Base-by-base conservation (phyloP, 2,888 invertebrate species). In the Drosophila mimetica region DNA sequence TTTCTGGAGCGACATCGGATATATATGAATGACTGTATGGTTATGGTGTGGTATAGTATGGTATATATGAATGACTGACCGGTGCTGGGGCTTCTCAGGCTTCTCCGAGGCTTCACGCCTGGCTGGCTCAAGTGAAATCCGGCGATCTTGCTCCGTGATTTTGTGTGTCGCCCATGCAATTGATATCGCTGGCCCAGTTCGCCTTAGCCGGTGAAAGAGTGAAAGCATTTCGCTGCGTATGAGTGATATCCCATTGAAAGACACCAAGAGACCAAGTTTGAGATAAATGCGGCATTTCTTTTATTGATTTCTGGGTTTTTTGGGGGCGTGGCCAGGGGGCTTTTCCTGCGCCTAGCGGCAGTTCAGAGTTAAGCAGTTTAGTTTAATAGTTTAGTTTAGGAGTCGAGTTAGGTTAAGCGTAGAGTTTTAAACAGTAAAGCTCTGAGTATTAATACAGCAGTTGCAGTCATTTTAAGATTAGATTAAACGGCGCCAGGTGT, bases 161-260 rank as follows among this genome's bases (percentile, higher is more conserved):
- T 89, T 75, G 80, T 85, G 73, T 85, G 85, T 89, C 88, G 88
- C 86, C 86, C 86, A 86, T 86, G 89, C 89, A 86, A 84, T 75
- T 86, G 85, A 87, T 86, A 88, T 88, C 71, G 61, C 74, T 85
- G 86, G 83, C 85, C 85, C 64, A 80, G 70, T 89, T 85, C 63
- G 74, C 80, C 86, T 64, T 72, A 76, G 65, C 71, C 77, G 78
- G 89, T 84, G 89, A 89, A 85, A 79, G 83, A 84, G 84, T 88
- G 84, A 84, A 84, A 84, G 89, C 84, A 89, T 74, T 84, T 82
- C 72, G 60, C 71, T 74, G 79, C 89, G 89, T 79, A 87, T 84
- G 79, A 66, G 76, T 70, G 78, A 88, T 78, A 58, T 63, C 25
- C 28, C 13, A 25, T n/a, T 54, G 36, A 47, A 14, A 36, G 42